These are phyloP conservation scores for Zygogramma bicolorata DNA, from an alignment of 2,888 invertebrate genomes.

Conservation along the genomic window DNA sequence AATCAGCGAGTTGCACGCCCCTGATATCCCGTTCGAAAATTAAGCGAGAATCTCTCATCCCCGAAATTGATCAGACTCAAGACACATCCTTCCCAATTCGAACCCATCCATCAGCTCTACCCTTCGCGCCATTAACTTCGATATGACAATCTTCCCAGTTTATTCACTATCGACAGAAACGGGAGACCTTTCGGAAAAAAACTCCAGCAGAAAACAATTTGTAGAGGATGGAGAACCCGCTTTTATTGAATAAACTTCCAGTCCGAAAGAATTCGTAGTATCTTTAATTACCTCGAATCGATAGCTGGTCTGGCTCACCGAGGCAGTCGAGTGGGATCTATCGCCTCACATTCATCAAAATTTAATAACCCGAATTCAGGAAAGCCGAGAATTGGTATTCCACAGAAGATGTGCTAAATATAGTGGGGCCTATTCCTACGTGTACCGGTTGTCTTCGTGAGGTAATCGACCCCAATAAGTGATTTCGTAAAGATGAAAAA, in stretches of 20 bases:
- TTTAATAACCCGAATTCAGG: constrained; percentile 46
- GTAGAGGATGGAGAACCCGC: background rate
- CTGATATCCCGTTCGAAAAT: background rate
- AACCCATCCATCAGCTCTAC: background rate
- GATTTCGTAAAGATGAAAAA: no score
- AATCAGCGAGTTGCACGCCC: no score
- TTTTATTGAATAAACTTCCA: background rate
- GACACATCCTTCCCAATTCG: background rate
- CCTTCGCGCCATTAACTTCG: background rate
- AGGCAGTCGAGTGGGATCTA: constrained; percentile 17
- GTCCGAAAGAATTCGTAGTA: constrained; percentile 7
- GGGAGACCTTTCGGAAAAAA: background rate
- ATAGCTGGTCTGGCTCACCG: background rate
- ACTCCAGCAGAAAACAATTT: background rate
- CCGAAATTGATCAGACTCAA: background rate
- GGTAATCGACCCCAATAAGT: no score
- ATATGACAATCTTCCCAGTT: constrained; percentile 1
- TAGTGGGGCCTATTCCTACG: no score
- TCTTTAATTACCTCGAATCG: constrained; percentile 9
- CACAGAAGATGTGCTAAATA: background rate
- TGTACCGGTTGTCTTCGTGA: no score
- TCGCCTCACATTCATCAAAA: constrained; percentile 43
- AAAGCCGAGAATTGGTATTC: constrained; percentile 31
- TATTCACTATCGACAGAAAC: constrained; percentile 1
- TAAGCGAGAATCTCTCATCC: background rate